These are phyloP conservation scores for Hyperoplus lanceolatus DNA, from an alignment of 2,797 vertebrate genomes.

Conservation along the genomic window DNA sequence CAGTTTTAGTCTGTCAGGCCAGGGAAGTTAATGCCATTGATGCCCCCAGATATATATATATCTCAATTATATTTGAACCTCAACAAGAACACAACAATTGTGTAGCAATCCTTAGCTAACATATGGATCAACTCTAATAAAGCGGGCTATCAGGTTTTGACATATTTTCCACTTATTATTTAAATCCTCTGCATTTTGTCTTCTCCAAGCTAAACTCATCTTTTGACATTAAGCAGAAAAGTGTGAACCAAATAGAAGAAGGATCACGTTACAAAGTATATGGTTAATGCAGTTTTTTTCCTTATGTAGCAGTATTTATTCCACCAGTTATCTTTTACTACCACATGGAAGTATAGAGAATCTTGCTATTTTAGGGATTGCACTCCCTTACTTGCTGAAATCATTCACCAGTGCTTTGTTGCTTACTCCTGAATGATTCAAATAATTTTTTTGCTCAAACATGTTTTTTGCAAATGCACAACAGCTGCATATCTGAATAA, in stretches of 20 bases:
- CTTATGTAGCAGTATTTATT: not conserved
- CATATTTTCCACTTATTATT: not conserved
- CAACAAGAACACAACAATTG: not conserved
- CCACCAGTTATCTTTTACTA: not conserved
- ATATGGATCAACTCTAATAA: not conserved
- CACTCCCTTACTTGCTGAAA: not conserved
- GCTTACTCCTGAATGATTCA: not conserved
- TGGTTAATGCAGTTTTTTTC: not conserved
- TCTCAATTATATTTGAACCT: not conserved
- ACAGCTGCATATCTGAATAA: not conserved
- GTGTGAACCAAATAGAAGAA: not conserved
- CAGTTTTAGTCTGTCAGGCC: not conserved
- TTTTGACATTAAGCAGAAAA: not conserved
- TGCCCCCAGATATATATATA: not conserved
- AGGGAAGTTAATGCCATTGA: not conserved
- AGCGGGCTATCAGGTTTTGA: not conserved
- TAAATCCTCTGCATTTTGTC: too few relatives aligned
- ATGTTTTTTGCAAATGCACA: not conserved
- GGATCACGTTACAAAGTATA: not conserved
- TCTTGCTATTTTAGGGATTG: not conserved
- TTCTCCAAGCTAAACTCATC: too few relatives aligned
- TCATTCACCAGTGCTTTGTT: not conserved
- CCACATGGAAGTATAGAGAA: not conserved
- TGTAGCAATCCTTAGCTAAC: not conserved
- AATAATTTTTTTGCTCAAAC: not conserved